Conservation (phyloP, 2,888 invertebrate genomes). For the Cosmia pyralina region DNA sequence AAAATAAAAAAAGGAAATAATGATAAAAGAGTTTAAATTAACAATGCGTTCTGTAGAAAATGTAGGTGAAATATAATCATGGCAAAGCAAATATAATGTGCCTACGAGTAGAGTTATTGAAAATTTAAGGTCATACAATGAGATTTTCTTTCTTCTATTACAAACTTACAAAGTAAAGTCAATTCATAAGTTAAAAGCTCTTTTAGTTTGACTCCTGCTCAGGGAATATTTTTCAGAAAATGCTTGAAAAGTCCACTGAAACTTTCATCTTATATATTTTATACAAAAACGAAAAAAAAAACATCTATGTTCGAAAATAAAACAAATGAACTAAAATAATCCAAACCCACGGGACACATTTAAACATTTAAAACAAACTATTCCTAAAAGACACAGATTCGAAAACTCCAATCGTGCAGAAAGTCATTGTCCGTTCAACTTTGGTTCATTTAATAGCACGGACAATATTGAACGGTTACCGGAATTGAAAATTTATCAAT, state of each 20-base stretch:
- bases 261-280: neutral
- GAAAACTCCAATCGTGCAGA: constrained; percentile 41
- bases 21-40: no score
- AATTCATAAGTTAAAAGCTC: neutral
- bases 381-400: constrained; percentile 36
- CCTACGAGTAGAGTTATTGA: no score
- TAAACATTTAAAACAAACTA: constrained; percentile 19
- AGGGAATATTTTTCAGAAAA: neutral
- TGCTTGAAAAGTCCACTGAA: neutral
- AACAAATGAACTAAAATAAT: neutral
- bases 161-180: neutral
- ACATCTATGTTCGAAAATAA: neutral
- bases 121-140: no score
- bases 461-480: constrained; percentile 39
- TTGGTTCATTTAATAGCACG: constrained; percentile 57
- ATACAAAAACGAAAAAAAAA: neutral
- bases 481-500: constrained; percentile 68
- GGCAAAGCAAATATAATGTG: no score
- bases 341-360: neutral
- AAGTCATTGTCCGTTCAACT: constrained; percentile 44
- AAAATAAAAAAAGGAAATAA: no score
- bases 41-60: no score
- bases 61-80: no score
- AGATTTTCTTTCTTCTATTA: neutral
- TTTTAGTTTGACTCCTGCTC: neutral